Evolutionary conservation across 2,888 invertebrate species (phyloP).

Genomic region (Volucella bombylans): DNA sequence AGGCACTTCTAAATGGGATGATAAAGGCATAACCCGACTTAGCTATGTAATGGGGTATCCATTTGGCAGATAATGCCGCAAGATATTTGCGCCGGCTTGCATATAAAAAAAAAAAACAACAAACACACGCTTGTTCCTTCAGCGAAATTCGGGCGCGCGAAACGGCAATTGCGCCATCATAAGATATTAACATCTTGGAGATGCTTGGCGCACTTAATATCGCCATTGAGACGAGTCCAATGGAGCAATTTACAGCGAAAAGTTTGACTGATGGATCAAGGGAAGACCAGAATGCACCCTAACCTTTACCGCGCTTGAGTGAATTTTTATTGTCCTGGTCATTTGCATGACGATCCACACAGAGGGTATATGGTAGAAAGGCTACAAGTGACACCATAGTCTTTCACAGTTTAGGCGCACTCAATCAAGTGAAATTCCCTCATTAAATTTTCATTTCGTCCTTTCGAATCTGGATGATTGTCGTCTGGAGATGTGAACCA

Average conservation of each 20-base stretch:
- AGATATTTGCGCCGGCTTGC: constrained; percentile 12
- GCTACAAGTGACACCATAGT: too few relatives aligned
- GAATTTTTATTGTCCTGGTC: too few relatives aligned
- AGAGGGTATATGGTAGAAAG: too few relatives aligned
- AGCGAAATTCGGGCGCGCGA: background rate
- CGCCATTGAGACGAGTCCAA: background rate
- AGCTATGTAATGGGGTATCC: constrained; percentile 24
- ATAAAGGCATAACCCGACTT: background rate
- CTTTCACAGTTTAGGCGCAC: background rate
- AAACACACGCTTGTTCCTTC: background rate
- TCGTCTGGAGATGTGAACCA: background rate
- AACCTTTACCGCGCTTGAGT: too few relatives aligned
- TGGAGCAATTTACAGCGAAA: too few relatives aligned
- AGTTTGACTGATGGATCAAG: too few relatives aligned
- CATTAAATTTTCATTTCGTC: constrained; percentile 33
- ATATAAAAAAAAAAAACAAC: background rate
- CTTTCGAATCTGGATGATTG: background rate
- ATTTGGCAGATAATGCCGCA: constrained; percentile 30
- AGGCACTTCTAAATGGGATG: background rate
- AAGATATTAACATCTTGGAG: background rate
- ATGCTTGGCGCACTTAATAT: background rate
- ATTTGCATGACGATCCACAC: too few relatives aligned
- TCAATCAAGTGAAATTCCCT: constrained; percentile 1
- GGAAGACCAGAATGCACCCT: too few relatives aligned
- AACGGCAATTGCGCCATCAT: background rate